These are phyloP conservation scores for Tachuris rubrigastra DNA, from an alignment of 2,113 vertebrate species.

Conservation along the genomic window DNA sequence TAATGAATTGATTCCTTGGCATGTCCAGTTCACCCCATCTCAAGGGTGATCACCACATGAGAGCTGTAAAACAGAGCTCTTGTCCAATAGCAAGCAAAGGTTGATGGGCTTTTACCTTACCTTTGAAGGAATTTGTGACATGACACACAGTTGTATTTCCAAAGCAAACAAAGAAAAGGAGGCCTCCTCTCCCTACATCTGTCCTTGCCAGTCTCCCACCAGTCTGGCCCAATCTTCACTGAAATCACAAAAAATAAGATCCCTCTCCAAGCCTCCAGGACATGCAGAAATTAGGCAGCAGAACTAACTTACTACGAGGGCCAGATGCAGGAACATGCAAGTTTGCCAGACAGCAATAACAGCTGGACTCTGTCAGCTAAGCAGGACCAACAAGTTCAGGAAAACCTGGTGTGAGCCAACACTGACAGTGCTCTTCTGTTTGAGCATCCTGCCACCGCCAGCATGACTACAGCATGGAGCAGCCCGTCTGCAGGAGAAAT, in stretches of 20 bases:
- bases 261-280: not conserved
- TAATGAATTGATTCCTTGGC: not conserved
- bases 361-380: not conserved
- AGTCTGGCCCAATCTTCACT: not conserved
- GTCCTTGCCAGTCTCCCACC: not conserved
- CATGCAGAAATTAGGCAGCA: not conserved
- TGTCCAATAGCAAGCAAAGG: not conserved
- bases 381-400: not conserved
- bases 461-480: not conserved
- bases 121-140: not conserved
- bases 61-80: not conserved
- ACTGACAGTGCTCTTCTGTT: not conserved
- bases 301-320: not conserved
- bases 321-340: not conserved
- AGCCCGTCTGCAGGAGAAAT: not conserved
- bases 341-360: not conserved
- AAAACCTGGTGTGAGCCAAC: not conserved
- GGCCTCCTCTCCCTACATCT: not conserved
- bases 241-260: not conserved
- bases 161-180: not conserved
- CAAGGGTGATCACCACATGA: not conserved
- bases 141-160: not conserved
- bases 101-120: not conserved
- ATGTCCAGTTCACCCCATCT: not conserved
- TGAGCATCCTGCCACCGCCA: accelerated